Percentiles rank a stretch among this genome's conserved stretches.
Conservation (phyloP, 2,113 vertebrate genomes). For the Nettapus auritus region DNA sequence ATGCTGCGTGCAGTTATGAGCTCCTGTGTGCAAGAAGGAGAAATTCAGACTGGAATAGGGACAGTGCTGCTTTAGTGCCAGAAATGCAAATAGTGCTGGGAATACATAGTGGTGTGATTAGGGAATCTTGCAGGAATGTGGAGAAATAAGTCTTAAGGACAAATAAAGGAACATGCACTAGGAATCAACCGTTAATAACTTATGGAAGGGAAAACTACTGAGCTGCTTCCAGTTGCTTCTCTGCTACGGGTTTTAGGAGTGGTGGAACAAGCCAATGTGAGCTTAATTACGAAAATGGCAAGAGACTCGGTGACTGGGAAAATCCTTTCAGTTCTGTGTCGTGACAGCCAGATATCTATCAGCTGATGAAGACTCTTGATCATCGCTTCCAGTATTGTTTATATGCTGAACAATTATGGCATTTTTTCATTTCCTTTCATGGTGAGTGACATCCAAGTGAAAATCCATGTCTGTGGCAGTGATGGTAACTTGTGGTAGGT, state of each 20-base stretch:
- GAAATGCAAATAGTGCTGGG: background rate
- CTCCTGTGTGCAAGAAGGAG: accelerated
- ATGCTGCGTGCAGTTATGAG: background rate
- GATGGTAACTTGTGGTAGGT: background rate
- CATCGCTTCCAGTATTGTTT: background rate
- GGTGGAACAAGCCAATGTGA: background rate
- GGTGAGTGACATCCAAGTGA: background rate
- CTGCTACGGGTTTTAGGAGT: background rate
- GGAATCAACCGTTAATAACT: background rate
- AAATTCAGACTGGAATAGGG: accelerated
- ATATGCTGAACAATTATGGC: background rate
- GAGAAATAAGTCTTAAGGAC: background rate
- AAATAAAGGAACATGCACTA: background rate
- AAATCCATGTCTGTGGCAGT: background rate
- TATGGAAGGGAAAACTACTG: background rate
- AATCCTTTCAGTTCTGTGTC: background rate
- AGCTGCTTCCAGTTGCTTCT: background rate
- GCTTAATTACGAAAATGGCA: background rate
- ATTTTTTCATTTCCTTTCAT: background rate
- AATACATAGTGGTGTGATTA: accelerated
- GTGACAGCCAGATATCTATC: background rate
- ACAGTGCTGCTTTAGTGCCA: background rate
- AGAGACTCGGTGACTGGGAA: background rate
- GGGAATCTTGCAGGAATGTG: background rate
- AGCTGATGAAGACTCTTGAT: background rate